These are phyloP conservation scores for Eubucco bourcierii DNA, from an alignment of 2,113 vertebrate species.

Conservation along the genomic window DNA sequence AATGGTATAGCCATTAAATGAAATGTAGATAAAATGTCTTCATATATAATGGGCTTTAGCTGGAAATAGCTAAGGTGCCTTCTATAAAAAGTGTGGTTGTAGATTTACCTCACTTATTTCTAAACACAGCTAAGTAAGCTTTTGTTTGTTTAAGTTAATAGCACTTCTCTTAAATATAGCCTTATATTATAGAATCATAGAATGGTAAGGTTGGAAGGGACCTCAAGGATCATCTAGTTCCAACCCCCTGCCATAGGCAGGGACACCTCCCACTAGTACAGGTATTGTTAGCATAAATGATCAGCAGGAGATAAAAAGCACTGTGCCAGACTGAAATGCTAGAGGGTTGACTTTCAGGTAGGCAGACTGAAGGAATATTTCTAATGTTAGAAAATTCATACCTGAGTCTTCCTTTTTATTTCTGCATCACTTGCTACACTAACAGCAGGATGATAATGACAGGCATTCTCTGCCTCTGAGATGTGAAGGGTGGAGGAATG, in stretches of 20 bases:
- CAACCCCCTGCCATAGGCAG: too few species aligned
- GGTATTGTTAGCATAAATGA: background rate
- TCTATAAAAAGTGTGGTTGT: background rate
- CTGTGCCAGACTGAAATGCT: background rate
- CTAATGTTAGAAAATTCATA: background rate
- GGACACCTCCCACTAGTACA: too few species aligned
- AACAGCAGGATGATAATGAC: background rate
- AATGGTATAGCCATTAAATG: background rate
- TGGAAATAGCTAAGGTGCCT: background rate
- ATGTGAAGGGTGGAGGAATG: background rate
- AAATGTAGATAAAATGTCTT: background rate
- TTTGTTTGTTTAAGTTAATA: background rate
- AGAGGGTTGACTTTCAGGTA: background rate
- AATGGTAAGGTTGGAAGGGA: too few species aligned
- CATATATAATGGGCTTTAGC: background rate
- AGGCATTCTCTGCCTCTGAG: background rate
- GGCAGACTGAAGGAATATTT: background rate
- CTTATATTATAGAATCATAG: too few species aligned
- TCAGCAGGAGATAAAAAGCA: background rate
- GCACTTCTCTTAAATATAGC: background rate
- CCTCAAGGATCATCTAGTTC: too few species aligned
- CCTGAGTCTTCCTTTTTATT: background rate
- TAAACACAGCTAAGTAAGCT: background rate
- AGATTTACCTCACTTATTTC: background rate
- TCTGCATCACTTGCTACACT: background rate